Conservation (phyloP, 2,797 vertebrate genomes). For the Hybognathus amarus region DNA sequence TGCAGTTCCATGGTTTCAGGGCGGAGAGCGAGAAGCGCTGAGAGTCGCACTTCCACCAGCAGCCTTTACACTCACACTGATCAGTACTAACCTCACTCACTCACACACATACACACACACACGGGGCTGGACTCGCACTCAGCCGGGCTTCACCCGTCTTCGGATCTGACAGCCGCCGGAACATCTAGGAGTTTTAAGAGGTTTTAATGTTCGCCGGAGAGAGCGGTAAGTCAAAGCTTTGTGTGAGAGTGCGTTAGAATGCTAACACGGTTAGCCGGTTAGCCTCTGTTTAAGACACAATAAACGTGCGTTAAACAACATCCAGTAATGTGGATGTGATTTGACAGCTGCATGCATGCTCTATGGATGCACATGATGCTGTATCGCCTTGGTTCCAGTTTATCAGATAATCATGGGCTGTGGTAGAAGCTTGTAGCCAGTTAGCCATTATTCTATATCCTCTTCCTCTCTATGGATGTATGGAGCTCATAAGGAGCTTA, state of each 20-base stretch:
- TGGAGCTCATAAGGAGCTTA: conserved; percentile 36
- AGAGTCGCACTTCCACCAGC: conserved; percentile 55
- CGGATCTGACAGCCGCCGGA: conserved; percentile 1
- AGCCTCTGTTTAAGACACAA: conserved; percentile 37
- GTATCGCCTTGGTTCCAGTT: background rate
- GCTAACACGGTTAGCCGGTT: conserved; percentile 43
- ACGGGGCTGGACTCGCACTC: conserved; percentile 30
- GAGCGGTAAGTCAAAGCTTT: conserved; percentile 64
- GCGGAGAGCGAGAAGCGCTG: conserved; percentile 57
- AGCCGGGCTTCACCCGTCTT: conserved; percentile 20
- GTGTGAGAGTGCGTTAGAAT: conserved; percentile 9
- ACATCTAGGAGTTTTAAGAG: conserved; percentile 5
- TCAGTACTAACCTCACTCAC: background rate
- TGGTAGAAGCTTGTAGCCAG: background rate
- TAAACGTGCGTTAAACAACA: conserved; percentile 39
- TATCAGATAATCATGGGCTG: background rate
- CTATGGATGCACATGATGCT: background rate
- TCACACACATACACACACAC: background rate
- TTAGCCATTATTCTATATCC: conserved; percentile 26
- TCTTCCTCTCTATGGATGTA: conserved; percentile 36
- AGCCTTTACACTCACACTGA: conserved; percentile 35
- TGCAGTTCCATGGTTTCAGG: conserved; percentile 55
- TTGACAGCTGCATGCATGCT: conserved; percentile 6
- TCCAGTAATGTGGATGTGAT: background rate
- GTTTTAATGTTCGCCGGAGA: conserved; percentile 67